Percentiles rank a stretch among this genome's conserved stretches.
phyloP scores from a whole-genome alignment of 2,797 vertebrate species.

The Lophius americanus region DNA sequence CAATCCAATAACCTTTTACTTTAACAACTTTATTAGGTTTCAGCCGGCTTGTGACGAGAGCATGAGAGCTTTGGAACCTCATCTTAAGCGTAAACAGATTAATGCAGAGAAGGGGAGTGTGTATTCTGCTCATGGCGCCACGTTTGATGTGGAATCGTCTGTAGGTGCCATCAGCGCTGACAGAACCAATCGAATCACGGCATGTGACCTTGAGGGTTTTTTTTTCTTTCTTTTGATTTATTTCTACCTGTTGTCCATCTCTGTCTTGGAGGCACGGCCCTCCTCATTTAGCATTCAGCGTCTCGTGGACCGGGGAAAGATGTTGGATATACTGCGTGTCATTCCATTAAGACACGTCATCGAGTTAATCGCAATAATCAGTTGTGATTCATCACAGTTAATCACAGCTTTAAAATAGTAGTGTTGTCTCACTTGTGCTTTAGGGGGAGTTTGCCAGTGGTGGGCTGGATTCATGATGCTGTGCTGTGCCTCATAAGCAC shows the following conservation, averaged over 20 bases:
- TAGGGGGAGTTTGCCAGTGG: too few relatives aligned
- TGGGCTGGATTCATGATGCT: too few relatives aligned
- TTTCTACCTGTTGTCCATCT: conserved; percentile 3
- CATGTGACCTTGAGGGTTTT: conserved; percentile 13
- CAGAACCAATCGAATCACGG: not conserved
- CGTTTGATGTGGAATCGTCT: conserved; percentile 4
- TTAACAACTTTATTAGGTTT: conserved; percentile 15
- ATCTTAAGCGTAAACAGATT: not conserved
- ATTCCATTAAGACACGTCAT: too few relatives aligned
- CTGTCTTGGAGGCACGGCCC: too few relatives aligned
- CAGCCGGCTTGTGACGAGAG: not conserved
- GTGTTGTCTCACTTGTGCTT: too few relatives aligned
- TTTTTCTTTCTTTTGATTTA: not conserved
- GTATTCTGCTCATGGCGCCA: not conserved
- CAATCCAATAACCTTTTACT: conserved; percentile 12
- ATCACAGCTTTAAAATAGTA: too few relatives aligned
- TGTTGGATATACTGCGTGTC: too few relatives aligned
- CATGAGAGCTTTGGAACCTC: not conserved
- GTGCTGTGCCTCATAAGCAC: too few relatives aligned
- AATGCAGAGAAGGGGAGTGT: not conserved
- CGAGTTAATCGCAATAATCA: too few relatives aligned
- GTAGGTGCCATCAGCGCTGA: conserved; percentile 3
- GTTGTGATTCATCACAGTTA: too few relatives aligned
- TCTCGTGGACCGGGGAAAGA: too few relatives aligned
- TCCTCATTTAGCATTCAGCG: not conserved